Conservation (phyloP, 2,888 invertebrate species). For the Drosophila algonquin region DNA sequence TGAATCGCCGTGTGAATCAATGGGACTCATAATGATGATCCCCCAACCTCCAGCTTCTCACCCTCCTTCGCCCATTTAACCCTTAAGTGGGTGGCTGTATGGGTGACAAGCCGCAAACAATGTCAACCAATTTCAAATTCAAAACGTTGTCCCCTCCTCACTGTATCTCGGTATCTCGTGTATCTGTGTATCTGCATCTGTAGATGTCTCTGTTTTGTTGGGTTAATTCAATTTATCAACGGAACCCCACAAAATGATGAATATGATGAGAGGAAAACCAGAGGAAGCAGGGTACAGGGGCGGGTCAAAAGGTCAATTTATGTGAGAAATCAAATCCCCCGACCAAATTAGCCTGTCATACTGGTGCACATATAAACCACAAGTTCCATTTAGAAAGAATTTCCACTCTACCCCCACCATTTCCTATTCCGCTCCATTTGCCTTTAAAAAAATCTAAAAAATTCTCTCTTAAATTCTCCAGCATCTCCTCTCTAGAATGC, state of each 20-base stretch:
- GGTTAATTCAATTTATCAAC: constrained; percentile 73
- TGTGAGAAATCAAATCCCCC: constrained; percentile 55
- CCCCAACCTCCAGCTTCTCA: not conserved
- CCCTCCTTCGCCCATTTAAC: constrained; percentile 22
- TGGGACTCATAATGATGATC: constrained; percentile 32
- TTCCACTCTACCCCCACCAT: not conserved
- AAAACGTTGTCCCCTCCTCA: constrained; percentile 22
- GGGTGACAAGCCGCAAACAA: constrained; percentile 45
- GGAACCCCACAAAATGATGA: constrained; percentile 45
- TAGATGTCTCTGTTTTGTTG: constrained; percentile 53
- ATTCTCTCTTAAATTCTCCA: constrained; percentile 12
- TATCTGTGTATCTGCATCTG: constrained; percentile 26
- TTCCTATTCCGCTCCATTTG: constrained; percentile 15
- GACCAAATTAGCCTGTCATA: constrained; percentile 27
- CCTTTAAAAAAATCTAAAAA: constrained; percentile 19
- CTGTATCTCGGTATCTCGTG: not conserved
- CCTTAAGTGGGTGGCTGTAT: constrained; percentile 41
- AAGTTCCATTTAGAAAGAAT: constrained; percentile 14
- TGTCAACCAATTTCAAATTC: constrained; percentile 48
- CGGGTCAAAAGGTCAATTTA: constrained; percentile 64
- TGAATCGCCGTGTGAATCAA: constrained; percentile 44
- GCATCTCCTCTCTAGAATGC: not conserved
- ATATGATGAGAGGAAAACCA: too few species aligned
- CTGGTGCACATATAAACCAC: not conserved
- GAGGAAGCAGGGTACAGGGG: not conserved